Evolutionary conservation across 2,888 invertebrate genomes (phyloP).

Genomic region (Ophonus ardosiacus): DNA sequence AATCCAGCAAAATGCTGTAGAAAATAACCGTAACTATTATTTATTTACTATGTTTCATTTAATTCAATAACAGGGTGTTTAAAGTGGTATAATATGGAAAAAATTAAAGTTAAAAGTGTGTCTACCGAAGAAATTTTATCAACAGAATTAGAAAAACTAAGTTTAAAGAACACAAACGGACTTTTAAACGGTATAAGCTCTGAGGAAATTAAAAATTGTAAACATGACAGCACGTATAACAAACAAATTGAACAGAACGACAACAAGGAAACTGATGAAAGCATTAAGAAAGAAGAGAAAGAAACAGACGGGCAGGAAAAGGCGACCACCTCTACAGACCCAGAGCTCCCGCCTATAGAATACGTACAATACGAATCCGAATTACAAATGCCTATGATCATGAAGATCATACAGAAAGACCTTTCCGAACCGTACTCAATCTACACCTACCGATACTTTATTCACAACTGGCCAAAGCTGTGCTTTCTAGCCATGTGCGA

Average conservation of each 20-base stretch:
- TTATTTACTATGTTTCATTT: constrained; percentile 60
- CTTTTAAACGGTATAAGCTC: constrained; percentile 55
- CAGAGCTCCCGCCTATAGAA: constrained; percentile 71
- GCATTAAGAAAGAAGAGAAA: constrained; percentile 5
- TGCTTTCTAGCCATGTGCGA: constrained; percentile 97
- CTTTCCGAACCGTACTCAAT: constrained; percentile 99
- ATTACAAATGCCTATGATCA: constrained; percentile 98
- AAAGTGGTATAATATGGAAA: constrained; percentile 59
- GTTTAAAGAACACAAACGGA: constrained; percentile 57
- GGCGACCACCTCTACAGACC: constrained; percentile 60
- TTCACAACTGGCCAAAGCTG: constrained; percentile 99
- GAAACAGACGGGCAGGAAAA: constrained; percentile 53
- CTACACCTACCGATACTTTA: constrained; percentile 99
- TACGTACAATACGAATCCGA: constrained; percentile 94
- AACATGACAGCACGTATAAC: constrained; percentile 41
- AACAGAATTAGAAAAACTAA: constrained; percentile 54
- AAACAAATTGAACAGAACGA: constrained; percentile 43
- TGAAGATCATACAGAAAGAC: constrained; percentile 99
- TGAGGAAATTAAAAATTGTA: constrained; percentile 45
- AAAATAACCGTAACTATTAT: constrained; percentile 48
- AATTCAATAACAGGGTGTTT: constrained; percentile 51
- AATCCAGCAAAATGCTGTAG: constrained; percentile 52
- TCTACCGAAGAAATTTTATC: constrained; percentile 54
- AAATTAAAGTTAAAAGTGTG: constrained; percentile 61
- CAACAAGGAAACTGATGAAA: constrained; percentile 62